Evolutionary conservation across 2,888 invertebrate genomes (phyloP).

Genomic region (Tuta absoluta): DNA sequence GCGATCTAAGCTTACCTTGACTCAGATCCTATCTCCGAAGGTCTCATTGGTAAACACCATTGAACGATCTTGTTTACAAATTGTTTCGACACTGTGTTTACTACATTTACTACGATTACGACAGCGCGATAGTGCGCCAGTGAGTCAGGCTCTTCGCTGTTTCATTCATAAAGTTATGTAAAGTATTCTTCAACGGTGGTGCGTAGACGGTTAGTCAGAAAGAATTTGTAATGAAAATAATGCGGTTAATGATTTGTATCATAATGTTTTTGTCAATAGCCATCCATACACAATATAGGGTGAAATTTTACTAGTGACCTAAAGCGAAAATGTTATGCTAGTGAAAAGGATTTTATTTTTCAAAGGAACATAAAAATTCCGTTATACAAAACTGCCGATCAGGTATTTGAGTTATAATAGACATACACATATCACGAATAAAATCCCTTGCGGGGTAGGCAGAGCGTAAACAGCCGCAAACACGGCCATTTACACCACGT

Average conservation of each 20-base stretch:
- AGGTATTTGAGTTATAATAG: too few relatives aligned
- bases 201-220: conserved; percentile 1
- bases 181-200: conserved; percentile 25
- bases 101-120: conserved; percentile 21
- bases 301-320: too few relatives aligned
- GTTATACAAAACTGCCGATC: too few relatives aligned
- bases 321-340: too few relatives aligned
- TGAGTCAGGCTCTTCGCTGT: conserved; percentile 28
- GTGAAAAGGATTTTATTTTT: too few relatives aligned
- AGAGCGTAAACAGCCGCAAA: too few relatives aligned
- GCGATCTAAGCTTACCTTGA: not conserved
- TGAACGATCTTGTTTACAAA: conserved; percentile 4
- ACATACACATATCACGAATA: too few relatives aligned
- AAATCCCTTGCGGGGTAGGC: too few relatives aligned
- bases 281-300: not conserved
- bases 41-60: not conserved
- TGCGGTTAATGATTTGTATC: too few relatives aligned
- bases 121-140: not conserved
- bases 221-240: not conserved
- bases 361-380: too few relatives aligned
- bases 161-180: conserved; percentile 30
- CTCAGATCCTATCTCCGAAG: not conserved
- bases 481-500: too few relatives aligned
- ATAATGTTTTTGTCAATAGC: not conserved
- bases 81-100: conserved; percentile 24